These are phyloP conservation scores for Dipodomys merriami DNA, from an alignment of 2,113 vertebrate genomes.

Conservation along the genomic window DNA sequence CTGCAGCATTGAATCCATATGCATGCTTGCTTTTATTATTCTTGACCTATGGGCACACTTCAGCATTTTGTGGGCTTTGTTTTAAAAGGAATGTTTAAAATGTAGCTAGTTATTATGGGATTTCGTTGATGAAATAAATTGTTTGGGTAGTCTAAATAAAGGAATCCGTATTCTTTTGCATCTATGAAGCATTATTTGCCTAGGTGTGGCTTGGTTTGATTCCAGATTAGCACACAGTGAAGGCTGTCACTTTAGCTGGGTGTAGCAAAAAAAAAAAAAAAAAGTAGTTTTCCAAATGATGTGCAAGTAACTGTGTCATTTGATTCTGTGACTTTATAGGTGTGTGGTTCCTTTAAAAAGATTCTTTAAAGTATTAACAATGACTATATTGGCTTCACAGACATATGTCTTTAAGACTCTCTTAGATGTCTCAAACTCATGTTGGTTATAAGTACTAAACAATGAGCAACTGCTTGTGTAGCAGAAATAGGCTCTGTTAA, in stretches of 20 bases:
- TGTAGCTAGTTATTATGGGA: conserved; percentile 87
- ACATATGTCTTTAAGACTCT: conserved; percentile 82
- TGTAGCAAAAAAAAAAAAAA: conserved; percentile 93
- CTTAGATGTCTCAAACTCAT: conserved; percentile 76
- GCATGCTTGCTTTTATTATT: conserved; percentile 90
- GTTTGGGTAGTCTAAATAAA: conserved; percentile 89
- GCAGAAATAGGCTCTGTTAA: conserved; percentile 82
- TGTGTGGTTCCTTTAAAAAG: conserved; percentile 68
- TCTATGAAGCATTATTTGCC: conserved; percentile 93
- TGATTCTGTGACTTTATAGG: conserved; percentile 86
- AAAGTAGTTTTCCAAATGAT: conserved; percentile 93
- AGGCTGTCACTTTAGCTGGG: conserved; percentile 93
- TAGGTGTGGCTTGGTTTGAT: conserved; percentile 93
- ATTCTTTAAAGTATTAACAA: conserved; percentile 83
- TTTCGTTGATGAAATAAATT: conserved; percentile 88
- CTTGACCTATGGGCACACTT: conserved; percentile 88
- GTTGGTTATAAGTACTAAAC: conserved; percentile 87
- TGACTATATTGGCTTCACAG: conserved; percentile 80
- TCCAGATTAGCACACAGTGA: conserved; percentile 92
- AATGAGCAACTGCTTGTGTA: conserved; percentile 80
- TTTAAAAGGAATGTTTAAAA: conserved; percentile 87
- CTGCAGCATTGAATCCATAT: conserved; percentile 90
- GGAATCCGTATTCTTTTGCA: conserved; percentile 88
- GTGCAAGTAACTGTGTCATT: conserved; percentile 92
- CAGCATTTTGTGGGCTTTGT: conserved; percentile 88